Evolutionary conservation across 2,888 invertebrate genomes (phyloP), one percentile per base, ranked within the genome.

Genomic region (Diaperis boleti): DNA sequence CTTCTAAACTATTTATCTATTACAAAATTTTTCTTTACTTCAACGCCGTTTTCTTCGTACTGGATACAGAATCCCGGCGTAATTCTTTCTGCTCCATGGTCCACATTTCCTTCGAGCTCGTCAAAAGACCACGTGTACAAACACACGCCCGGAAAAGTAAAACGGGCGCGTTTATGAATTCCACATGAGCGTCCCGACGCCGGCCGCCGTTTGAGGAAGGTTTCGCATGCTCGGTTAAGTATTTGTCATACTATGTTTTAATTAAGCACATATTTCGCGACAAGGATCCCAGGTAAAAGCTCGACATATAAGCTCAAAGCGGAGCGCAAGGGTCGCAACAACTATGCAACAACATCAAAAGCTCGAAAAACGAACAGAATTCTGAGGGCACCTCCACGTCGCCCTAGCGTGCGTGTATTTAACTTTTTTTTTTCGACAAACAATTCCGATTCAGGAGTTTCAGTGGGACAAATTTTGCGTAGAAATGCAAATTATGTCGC

Each of bases 171-270:
- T 42, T 44, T 56, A 42, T 60, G 54, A 61, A 61, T 61, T 61
- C 61, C 61, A 61, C 61, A 61, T 55, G 61, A 61, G 45, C 54
- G 55, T 61, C 54, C 54, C 17, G 22, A 15, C 33, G 33, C 33
- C 33, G 11, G 33, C 33, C 33, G 13, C 69, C 72, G 72, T 71
- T 72, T 71, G 72, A 74, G 72, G 65, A 69, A 67, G 68, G 68
- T 69, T 65, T 61, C 44, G 68, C 71, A 70, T 71, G 73, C 72
- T 71, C 76, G 75, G 74, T 76, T 78, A 79, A 79, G 79, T 79
- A 78, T 79, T 79, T 76, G 79, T 78, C 79, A 76, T 78, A 77
- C 76, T 77, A 78, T 78, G 79, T 79, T 79, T 78, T 79, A 79
- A 79, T 79, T 79, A 79, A 78, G 77, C 77, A 74, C 77, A 78